These are phyloP conservation scores for Hyles vespertilio DNA, from an alignment of 1,140 invertebrate genomes.

Conservation along the genomic window DNA sequence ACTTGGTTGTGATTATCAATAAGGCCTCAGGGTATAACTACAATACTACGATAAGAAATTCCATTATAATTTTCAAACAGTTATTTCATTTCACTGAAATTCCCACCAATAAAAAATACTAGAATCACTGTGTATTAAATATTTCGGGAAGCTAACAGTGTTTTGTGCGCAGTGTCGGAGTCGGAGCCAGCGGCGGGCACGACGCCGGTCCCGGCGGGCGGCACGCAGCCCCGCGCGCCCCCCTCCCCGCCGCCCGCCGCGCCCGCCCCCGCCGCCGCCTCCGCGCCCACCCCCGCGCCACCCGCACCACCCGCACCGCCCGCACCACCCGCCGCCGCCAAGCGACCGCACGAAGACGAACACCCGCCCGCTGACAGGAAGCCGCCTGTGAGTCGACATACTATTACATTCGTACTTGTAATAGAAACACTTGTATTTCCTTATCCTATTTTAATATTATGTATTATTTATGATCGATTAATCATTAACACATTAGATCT, in stretches of 20 bases:
- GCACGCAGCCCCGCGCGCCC: conserved; percentile 16
- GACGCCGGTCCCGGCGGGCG: conserved; percentile 14
- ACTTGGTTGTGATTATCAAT: too few relatives aligned
- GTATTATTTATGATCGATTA: too few relatives aligned
- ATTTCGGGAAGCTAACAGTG: not conserved
- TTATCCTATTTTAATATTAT: too few relatives aligned
- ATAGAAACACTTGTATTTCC: too few relatives aligned
- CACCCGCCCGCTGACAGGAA: conserved; percentile 61
- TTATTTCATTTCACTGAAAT: too few relatives aligned
- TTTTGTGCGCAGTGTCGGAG: conserved; percentile 41
- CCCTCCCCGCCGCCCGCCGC: conserved; percentile 5
- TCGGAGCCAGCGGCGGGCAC: conserved; percentile 23
- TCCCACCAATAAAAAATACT: too few relatives aligned
- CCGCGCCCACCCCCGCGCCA: conserved; percentile 73
- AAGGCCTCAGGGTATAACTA: too few relatives aligned
- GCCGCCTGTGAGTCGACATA: conserved; percentile 59
- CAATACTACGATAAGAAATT: too few relatives aligned
- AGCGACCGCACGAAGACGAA: conserved; percentile 51
- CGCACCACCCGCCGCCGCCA: conserved; percentile 60
- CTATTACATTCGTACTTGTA: not conserved
- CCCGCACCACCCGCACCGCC: conserved; percentile 76
- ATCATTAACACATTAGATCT: too few relatives aligned
- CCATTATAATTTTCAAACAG: too few relatives aligned
- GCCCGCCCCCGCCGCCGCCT: conserved; percentile 52
- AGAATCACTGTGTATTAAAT: too few relatives aligned